Evolutionary conservation across 1,140 invertebrate genomes (phyloP), one percentile per base, ranked within the genome.

Genomic region (Hypothenemus hampei): DNA sequence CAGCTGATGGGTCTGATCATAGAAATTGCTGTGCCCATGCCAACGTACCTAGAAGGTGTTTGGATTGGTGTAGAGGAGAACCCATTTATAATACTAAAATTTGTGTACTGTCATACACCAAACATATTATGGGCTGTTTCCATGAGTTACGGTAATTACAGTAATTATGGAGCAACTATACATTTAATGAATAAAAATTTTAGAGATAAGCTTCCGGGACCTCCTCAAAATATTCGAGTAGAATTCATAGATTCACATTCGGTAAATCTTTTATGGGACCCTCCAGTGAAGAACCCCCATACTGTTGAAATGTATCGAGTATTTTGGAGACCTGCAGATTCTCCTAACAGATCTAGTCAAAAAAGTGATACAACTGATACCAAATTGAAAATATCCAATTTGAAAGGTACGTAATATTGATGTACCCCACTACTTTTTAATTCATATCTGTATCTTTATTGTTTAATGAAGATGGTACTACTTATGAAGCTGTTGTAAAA

Each of bases 401-500:
- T 91, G 11, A 81, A 84, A 64, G 59, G 59, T 61, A 55, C n/a
- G 1, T 21, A n/a, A 18, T 37, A 37, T 36, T 48, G 4, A 39
- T 21, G 13, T 7, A 39, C 16, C 16, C 13, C 11, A 18, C 7
- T 13, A 39, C 36, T n/a, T 39, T 11, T 2, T 39, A 11, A 39
- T 16, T 13, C 11, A 39, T n/a, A 39, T n/a, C 10, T 13, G 1
- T 1, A 22, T n/a, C n/a, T n/a, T n/a, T n/a, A n/a, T n/a, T n/a
- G n/a, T n/a, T n/a, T n/a, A 31, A 13, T 37, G 10, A 26, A 59
- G 81, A 84, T 48, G 84, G 84, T 57, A 77, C 81, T 13, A 75
- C 77, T 11, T 91, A 91, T 68, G 87, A 91, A 67, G 80, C 85
- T 48, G 83, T 87, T 6, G 79, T 91, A 0, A 91, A 90, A 69